A percentile compares a stretch with the other conserved stretches of the same genome.
Conservation (phyloP, 2,113 vertebrate genomes). For the Lethenteron reissneri region DNA sequence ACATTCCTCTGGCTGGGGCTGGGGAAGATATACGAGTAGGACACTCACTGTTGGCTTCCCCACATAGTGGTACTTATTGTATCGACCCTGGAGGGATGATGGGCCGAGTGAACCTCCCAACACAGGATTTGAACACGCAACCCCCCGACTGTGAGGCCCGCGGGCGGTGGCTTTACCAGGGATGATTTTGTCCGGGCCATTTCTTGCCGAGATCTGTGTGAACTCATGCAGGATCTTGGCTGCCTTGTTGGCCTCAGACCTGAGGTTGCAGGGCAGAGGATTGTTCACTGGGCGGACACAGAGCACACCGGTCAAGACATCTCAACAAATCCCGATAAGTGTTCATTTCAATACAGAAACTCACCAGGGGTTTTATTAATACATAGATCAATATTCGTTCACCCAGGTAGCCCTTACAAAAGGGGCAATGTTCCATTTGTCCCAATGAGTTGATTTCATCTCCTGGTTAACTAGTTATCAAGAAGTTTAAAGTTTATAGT, state of each 20-base stretch:
- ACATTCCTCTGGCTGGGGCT: no score
- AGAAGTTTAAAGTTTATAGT: not conserved
- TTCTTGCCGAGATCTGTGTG: conserved; percentile 66
- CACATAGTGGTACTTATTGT: no score
- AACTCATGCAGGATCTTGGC: conserved; percentile 85
- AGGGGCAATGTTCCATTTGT: not conserved
- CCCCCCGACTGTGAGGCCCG: no score
- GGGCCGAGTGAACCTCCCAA: no score
- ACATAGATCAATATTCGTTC: not conserved
- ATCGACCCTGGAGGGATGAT: no score
- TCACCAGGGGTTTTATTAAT: not conserved
- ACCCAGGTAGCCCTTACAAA: not conserved
- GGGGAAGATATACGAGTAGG: no score
- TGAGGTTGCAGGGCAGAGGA: conserved; percentile 68
- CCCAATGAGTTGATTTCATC: not conserved
- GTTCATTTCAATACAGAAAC: not conserved
- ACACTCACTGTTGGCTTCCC: no score
- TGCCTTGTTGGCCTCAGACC: conserved; percentile 80
- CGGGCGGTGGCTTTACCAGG: conserved; percentile 26
- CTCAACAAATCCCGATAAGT: not conserved
- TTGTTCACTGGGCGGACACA: conserved; percentile 48
- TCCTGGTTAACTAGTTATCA: not conserved
- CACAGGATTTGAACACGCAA: no score
- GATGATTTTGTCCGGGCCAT: conserved; percentile 79
- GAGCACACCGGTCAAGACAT: not conserved